Conservation (phyloP, 2,797 vertebrate species). For the Sebastes oblongus region DNA sequence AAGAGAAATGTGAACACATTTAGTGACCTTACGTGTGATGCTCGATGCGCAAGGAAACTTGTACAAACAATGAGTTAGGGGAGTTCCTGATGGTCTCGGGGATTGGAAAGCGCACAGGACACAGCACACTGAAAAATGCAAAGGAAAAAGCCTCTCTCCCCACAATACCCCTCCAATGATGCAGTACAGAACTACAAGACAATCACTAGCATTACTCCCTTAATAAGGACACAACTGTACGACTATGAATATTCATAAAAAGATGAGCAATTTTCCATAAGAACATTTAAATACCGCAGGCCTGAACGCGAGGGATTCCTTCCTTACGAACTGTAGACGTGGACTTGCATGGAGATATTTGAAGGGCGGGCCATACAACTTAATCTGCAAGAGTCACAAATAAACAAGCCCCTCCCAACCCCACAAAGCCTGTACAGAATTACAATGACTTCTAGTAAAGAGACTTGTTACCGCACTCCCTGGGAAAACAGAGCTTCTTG, state of each 20-base stretch:
- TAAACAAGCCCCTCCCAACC: conserved; percentile 76
- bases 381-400: conserved; percentile 85
- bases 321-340: conserved; percentile 68
- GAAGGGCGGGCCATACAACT: conserved; percentile 65
- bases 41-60: conserved; percentile 81
- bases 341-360: conserved; percentile 67
- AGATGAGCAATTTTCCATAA: conserved; percentile 62
- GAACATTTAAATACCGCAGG: conserved; percentile 76
- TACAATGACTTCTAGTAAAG: conserved; percentile 68
- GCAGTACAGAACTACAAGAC: conserved; percentile 46
- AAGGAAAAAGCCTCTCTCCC: conserved; percentile 77
- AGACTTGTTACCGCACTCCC: conserved; percentile 75
- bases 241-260: conserved; percentile 33
- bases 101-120: conserved; percentile 83
- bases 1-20: conserved; percentile 75
- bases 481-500: conserved; percentile 58
- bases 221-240: conserved; percentile 29
- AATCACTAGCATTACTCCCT: conserved; percentile 54
- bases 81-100: conserved; percentile 79
- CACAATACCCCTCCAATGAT: conserved; percentile 65
- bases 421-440: conserved; percentile 70
- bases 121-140: conserved; percentile 86
- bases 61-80: conserved; percentile 84
- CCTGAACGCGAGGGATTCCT: conserved; percentile 70
- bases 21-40: conserved; percentile 79